These are phyloP conservation scores for Stercorarius parasiticus DNA, from an alignment of 2,113 vertebrate genomes.

Conservation along the genomic window DNA sequence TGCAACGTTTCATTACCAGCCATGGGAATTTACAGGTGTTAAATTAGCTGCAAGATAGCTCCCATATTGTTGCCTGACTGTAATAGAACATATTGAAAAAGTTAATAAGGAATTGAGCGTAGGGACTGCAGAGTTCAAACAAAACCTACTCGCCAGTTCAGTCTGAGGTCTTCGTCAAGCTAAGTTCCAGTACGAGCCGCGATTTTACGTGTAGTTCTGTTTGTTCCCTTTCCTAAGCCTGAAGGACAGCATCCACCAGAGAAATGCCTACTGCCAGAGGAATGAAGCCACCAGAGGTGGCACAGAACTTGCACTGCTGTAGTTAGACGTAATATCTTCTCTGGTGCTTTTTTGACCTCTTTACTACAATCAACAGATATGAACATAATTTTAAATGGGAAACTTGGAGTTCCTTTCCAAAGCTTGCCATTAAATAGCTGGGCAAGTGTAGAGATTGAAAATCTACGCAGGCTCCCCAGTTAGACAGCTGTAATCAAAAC, in stretches of 20 bases:
- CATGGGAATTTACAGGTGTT: slow-evolving; percentile 66
- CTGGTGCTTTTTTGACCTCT: background rate
- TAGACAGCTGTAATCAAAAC: background rate
- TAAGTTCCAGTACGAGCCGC: background rate
- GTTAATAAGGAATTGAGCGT: slow-evolving; percentile 35
- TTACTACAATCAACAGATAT: background rate
- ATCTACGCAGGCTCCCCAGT: background rate
- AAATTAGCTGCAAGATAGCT: slow-evolving; percentile 56
- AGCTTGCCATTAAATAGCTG: background rate
- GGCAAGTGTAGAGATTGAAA: background rate
- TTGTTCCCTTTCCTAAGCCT: background rate
- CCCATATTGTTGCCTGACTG: slow-evolving; percentile 29
- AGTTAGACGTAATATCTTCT: accelerated
- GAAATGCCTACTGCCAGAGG: background rate
- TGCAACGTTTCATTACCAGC: slow-evolving; percentile 43
- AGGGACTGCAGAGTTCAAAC: background rate
- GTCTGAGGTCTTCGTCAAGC: background rate
- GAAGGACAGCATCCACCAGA: background rate
- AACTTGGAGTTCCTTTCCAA: background rate
- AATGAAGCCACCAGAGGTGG: background rate
- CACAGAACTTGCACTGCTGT: background rate
- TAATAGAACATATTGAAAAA: slow-evolving; percentile 52
- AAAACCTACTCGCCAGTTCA: slow-evolving; percentile 16
- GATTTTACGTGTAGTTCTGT: background rate
- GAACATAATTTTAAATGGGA: background rate